Percentiles rank a stretch among this genome's conserved stretches.
Evolutionary conservation across 2,888 invertebrate species (phyloP).

Genomic region (Villa cingulata): DNA sequence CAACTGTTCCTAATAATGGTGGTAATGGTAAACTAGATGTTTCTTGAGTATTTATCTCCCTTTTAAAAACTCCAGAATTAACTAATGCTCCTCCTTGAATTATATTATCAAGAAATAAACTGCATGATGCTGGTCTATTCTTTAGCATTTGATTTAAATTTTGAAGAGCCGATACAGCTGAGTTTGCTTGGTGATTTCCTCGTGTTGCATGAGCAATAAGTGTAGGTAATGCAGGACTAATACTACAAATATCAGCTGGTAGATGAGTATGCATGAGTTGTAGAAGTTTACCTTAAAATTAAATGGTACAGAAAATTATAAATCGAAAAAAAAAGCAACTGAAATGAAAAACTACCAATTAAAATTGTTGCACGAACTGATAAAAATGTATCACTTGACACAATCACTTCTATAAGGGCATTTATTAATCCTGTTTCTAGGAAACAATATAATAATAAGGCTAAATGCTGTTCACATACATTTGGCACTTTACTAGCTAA

Average conservation of each 20-base stretch:
- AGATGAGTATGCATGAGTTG: conserved; percentile 74
- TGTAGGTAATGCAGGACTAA: conserved; percentile 70
- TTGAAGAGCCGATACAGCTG: conserved; percentile 67
- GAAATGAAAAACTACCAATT: conserved; percentile 51
- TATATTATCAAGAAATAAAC: conserved; percentile 70
- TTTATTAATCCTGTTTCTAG: conserved; percentile 74
- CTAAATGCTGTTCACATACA: conserved; percentile 80
- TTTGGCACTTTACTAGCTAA: conserved; percentile 75
- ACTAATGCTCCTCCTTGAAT: conserved; percentile 42
- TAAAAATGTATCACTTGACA: conserved; percentile 76
- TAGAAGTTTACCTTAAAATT: conserved; percentile 59
- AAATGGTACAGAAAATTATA: no score
- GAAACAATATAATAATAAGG: conserved; percentile 77
- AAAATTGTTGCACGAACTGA: conserved; percentile 85
- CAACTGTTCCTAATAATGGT: conserved; percentile 17
- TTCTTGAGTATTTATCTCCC: conserved; percentile 32
- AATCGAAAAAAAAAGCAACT: conserved; percentile 1
- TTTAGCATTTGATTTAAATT: conserved; percentile 68
- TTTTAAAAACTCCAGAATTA: conserved; percentile 33
- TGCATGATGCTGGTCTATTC: conserved; percentile 65
- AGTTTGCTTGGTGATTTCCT: conserved; percentile 66
- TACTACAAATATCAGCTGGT: conserved; percentile 74
- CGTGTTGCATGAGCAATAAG: conserved; percentile 65
- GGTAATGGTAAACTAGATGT: conserved; percentile 13
- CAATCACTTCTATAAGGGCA: conserved; percentile 83